Percentiles rank a stretch among this genome's conserved stretches.
Evolutionary conservation across 30 jellyfish, hydroid and myxozoan genomes (phyloP).

Genomic region (Cassiopea xamachana): DNA sequence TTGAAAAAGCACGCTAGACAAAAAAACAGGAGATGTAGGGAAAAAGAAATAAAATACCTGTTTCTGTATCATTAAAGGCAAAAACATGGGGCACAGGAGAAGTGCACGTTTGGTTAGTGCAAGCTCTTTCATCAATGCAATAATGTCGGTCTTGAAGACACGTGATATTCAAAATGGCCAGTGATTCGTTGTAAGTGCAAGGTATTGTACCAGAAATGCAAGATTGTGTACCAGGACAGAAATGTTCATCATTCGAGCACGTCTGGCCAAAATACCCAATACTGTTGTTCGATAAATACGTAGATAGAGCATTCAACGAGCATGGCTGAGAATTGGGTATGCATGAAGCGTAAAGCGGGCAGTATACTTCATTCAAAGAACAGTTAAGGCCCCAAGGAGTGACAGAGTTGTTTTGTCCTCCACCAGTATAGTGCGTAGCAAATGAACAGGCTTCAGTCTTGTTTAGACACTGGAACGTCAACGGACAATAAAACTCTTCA

Average conservation of each 20-base stretch:
- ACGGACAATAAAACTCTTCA: conserved; percentile 34
- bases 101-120: conserved; percentile 24
- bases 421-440: conserved; percentile 43
- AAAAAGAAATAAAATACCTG: conserved; percentile 31
- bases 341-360: conserved; percentile 54
- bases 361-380: neutral
- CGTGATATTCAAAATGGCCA: conserved; percentile 30
- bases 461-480: conserved; percentile 48
- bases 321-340: conserved; percentile 24
- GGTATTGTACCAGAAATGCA: conserved; percentile 27
- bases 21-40: neutral
- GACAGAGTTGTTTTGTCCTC: neutral
- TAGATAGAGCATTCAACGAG: conserved; percentile 6
- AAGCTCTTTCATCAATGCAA: conserved; percentile 30
- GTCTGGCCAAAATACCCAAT: conserved; percentile 6
- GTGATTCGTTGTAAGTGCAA: conserved; percentile 23
- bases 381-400: conserved; percentile 56
- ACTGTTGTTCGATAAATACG: conserved; percentile 17
- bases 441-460: conserved; percentile 13
- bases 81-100: neutral
- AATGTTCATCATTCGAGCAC: conserved; percentile 6
- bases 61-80: conserved; percentile 9
- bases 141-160: conserved; percentile 10
- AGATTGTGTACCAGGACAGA: conserved; percentile 58
- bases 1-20: neutral